Base-by-base conservation (phyloP, 2,888 invertebrate genomes). In the Rotaria sp. region DNA sequence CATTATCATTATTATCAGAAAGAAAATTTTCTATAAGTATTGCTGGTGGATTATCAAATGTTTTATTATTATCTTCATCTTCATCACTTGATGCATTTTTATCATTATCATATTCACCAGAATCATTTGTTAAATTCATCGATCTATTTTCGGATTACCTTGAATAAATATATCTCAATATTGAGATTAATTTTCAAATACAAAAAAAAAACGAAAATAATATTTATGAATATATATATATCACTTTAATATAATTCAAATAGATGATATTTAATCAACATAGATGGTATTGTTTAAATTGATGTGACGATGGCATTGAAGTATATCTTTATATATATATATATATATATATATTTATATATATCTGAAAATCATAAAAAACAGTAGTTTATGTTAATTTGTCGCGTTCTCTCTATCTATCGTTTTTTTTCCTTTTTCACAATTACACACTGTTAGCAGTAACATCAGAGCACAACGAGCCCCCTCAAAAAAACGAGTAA, bases 331-430 rank as follows among this genome's bases (percentile, higher is more conserved):
- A 67, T 67, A 30, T 67, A 35, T 67, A 35, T 30, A 35, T 67
- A 50, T 50, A 50, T 50, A 50, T 50, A 50, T 50, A 50, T 50
- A 50, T 50, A 50, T 50, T 1, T 15, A 50, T 50, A 50, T 67
- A 35, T 67, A 67, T 67, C 67, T 67, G 67, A 67, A 67, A 67
- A 67, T 67, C 67, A 67, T 67, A 67, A 30, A 67, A n/a, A 67
- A 67, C 7, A 21, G 30, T 67, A 67, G 35, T 35, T 35, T 30
- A 30, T 67, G 30, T 67, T 67, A 30, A 67, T 21, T 67, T 67
- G 35, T 35, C 30, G 3, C 35, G 35, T 35, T 21, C 35, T 30
- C 35, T 67, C 35, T 35, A 35, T 35, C 35, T 21, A 67, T 67
- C 1, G 35, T 18, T 67, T 67, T 67, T 57, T 30, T 21, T 67